Evolutionary conservation across 2,113 vertebrate genomes (phyloP).

Genomic region (Zapornia atra): DNA sequence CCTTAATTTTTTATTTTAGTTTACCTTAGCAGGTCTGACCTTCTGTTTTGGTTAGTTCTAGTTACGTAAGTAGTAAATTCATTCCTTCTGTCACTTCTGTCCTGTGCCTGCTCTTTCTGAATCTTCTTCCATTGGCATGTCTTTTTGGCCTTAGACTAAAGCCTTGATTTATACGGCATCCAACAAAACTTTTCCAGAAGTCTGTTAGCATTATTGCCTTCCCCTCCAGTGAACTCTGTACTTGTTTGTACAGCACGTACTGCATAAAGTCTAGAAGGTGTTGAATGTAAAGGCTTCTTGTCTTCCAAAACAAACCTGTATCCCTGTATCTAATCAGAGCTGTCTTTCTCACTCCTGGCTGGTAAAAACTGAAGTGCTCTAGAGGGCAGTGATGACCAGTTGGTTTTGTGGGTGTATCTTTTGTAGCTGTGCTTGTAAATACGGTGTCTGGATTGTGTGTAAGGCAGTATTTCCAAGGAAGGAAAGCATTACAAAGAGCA

Average conservation of each 20-base stretch:
- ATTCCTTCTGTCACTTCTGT: not conserved
- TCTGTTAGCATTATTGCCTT: not conserved
- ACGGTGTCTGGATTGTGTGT: not conserved
- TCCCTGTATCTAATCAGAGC: not conserved
- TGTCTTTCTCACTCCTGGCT: not conserved
- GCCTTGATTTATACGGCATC: not conserved
- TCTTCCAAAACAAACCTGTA: not conserved
- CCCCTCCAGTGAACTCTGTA: not conserved
- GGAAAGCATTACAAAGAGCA: not conserved
- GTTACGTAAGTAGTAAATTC: not conserved
- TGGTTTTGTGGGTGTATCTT: not conserved
- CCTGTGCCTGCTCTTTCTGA: not conserved
- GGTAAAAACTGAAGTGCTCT: not conserved
- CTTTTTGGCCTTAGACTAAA: not conserved
- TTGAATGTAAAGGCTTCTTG: not conserved
- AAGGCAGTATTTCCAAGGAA: not conserved
- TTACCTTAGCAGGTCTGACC: not conserved
- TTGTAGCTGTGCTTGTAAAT: not conserved
- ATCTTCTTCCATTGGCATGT: not conserved
- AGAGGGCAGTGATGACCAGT: not conserved
- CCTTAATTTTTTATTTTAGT: not conserved
- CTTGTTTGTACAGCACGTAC: not conserved
- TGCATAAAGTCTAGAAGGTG: not conserved
- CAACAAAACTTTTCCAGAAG: not conserved
- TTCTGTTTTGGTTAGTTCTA: not conserved